These are phyloP conservation scores for Vulpes vulpes DNA, from an alignment of 2,113 vertebrate species.

Conservation along the genomic window DNA sequence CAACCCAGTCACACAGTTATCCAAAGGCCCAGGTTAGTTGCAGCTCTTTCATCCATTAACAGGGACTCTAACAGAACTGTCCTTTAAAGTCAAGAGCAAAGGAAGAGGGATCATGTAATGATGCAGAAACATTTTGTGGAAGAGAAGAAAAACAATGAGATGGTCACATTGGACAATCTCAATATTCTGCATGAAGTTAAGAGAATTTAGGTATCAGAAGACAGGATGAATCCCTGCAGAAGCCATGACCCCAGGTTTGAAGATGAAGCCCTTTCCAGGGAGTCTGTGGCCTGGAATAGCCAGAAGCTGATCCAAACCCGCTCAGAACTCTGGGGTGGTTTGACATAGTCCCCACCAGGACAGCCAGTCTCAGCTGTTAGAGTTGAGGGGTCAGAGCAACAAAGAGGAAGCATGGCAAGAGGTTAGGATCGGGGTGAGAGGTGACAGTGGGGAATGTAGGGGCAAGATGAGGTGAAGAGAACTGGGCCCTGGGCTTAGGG, in stretches of 20 bases:
- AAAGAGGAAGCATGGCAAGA: background rate
- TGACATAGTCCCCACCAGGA: background rate
- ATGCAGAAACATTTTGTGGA: slow-evolving; percentile 9
- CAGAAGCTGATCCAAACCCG: background rate
- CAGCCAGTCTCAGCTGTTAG: background rate
- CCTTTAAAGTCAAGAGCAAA: slow-evolving; percentile 29
- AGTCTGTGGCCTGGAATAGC: background rate
- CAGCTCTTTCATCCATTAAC: background rate
- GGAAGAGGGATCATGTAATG: background rate
- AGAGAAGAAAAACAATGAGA: background rate
- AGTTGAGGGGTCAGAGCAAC: background rate
- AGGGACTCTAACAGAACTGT: background rate
- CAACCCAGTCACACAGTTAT: background rate
- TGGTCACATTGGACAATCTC: background rate
- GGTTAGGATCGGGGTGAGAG: background rate
- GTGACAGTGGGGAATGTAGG: background rate
- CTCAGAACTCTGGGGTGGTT: background rate
- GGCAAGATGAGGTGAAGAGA: background rate
- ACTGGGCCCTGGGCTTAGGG: background rate
- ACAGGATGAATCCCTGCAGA: background rate
- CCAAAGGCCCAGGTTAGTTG: background rate
- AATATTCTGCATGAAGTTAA: background rate
- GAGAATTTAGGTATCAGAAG: background rate
- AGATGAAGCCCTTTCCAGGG: background rate
- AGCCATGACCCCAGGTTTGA: background rate